Percentiles rank a stretch among this genome's conserved stretches.
These are phyloP conservation scores for Leptogaster cylindrica DNA, from an alignment of 2,888 invertebrate species.

Conservation along the genomic window DNA sequence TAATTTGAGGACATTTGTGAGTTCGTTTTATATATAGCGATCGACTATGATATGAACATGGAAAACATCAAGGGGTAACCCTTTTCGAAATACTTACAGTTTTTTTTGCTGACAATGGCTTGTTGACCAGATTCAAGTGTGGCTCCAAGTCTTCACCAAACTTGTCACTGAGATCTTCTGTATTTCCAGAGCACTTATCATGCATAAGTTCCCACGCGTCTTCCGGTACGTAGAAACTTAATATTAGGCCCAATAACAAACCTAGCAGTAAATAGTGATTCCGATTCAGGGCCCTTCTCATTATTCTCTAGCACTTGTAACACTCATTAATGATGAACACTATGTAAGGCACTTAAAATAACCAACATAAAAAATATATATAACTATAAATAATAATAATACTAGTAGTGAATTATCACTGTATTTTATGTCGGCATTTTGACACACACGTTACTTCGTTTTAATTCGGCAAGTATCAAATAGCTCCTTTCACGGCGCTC, in stretches of 20 bases:
- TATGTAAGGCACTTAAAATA: slow-evolving; percentile 22
- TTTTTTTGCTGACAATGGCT: slow-evolving; percentile 62
- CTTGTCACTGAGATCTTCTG: slow-evolving; percentile 59
- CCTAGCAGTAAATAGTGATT: slow-evolving; percentile 61
- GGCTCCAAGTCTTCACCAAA: slow-evolving; percentile 62
- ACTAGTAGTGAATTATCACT: too few relatives aligned
- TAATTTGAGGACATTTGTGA: neutral
- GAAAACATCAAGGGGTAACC: neutral
- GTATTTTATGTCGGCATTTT: slow-evolving; percentile 15
- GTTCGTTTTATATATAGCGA: neutral
- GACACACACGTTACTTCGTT: too few relatives aligned
- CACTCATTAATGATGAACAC: slow-evolving; percentile 20
- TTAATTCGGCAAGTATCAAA: too few relatives aligned
- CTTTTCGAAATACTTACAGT: slow-evolving; percentile 55
- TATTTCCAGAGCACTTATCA: slow-evolving; percentile 61
- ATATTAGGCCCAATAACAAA: slow-evolving; percentile 57
- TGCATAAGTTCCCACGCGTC: slow-evolving; percentile 59
- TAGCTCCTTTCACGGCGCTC: too few relatives aligned
- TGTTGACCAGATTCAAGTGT: slow-evolving; percentile 61
- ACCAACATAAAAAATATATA: too few relatives aligned
- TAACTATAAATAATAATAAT: too few relatives aligned
- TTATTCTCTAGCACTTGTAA: slow-evolving; percentile 45
- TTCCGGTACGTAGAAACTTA: slow-evolving; percentile 60
- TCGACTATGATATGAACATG: neutral
- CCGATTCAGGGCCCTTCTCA: slow-evolving; percentile 59